A percentile compares a stretch with the other conserved stretches of the same genome.
These are phyloP conservation scores for Sanderia malayensis DNA, from an alignment of 30 jellyfish, hydroid and myxozoan genomes.

Conservation along the genomic window DNA sequence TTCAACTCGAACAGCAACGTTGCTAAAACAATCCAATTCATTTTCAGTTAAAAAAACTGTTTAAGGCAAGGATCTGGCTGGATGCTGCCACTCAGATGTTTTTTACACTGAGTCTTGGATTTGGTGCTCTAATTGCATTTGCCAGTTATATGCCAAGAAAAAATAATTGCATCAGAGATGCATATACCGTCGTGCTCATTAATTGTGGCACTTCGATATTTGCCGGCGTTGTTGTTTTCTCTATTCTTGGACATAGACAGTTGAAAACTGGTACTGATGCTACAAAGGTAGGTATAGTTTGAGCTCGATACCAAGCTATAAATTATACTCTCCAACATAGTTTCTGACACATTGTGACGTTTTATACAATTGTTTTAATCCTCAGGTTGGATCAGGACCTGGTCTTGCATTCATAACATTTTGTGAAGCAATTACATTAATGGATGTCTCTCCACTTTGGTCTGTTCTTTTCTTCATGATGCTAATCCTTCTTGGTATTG, in stretches of 20 bases:
- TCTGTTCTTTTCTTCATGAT: slow-evolving; percentile 76
- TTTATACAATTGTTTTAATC: too few species aligned
- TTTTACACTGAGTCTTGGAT: slow-evolving; percentile 92
- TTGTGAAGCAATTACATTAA: slow-evolving; percentile 76
- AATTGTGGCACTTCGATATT: slow-evolving; percentile 92
- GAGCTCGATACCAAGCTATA: too few species aligned
- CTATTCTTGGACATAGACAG: slow-evolving; percentile 90
- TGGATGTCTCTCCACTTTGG: slow-evolving; percentile 95
- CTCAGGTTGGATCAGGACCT: slow-evolving; percentile 97
- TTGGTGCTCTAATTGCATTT: slow-evolving; percentile 90
- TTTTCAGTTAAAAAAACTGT: slow-evolving; percentile 57
- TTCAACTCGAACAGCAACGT: background rate
- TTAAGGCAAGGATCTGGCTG: slow-evolving; percentile 87
- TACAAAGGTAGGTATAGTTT: slow-evolving; percentile 63
- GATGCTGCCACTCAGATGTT: slow-evolving; percentile 99
- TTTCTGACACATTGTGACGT: too few species aligned
- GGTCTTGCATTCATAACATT: slow-evolving; percentile 93
- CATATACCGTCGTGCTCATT: slow-evolving; percentile 86
- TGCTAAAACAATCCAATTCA: background rate
- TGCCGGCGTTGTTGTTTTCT: slow-evolving; percentile 96
- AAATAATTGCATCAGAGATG: slow-evolving; percentile 91
- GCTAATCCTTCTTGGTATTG: slow-evolving; percentile 87
- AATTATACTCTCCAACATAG: too few species aligned
- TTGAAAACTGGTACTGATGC: slow-evolving; percentile 37
- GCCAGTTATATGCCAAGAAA: slow-evolving; percentile 95